Evolutionary conservation across 1,140 invertebrate genomes (phyloP), one percentile per base, ranked within the genome.

Genomic region (Sarcophaga bullata): DNA sequence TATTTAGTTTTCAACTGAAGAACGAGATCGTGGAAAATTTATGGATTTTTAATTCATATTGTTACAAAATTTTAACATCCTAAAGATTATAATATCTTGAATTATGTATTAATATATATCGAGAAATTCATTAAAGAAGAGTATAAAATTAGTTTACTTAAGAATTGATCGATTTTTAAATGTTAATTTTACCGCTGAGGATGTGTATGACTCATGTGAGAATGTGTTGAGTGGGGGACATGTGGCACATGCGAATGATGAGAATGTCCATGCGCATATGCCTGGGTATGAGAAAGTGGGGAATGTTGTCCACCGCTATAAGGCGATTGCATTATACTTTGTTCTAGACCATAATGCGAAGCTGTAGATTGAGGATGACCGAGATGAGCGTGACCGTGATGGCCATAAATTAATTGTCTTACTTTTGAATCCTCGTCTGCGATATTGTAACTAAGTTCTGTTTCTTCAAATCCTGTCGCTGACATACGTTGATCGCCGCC

Each of bases 401-500:
- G 94, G 87, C 94, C 94, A 92, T 97, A 97, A 92, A 96, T 95
- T 93, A 96, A 93, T 94, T 97, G 96, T 92, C 96, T 97, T 96
- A 97, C 96, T 96, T 97, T 97, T 92, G 96, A 95, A 91, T 97
- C 96, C 91, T 97, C 96, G 92, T 97, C 96, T 90, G 94, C 95
- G 90, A 98, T 96, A 92, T 97, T 97, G 93, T 98, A 99, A 83
- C 97, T 98, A 84, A 99, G 94, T 93, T 99, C 98, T 73, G 98
- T 98, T 91, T 99, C 98, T 92, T 99, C 98, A 93, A 98, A 99
- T 83, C 98, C 98, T 68, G 97, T 98, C 73, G 98, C 98, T 75
- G 97, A 98, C 98, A 99, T 99, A 84, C 98, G 93, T 91, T 99
- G 97, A 91, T 98, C 97, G 1, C 92, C 92, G 5, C 93, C 92